Evolutionary conservation across 2,888 invertebrate species (phyloP).

Genomic region (Apamea monoglypha): DNA sequence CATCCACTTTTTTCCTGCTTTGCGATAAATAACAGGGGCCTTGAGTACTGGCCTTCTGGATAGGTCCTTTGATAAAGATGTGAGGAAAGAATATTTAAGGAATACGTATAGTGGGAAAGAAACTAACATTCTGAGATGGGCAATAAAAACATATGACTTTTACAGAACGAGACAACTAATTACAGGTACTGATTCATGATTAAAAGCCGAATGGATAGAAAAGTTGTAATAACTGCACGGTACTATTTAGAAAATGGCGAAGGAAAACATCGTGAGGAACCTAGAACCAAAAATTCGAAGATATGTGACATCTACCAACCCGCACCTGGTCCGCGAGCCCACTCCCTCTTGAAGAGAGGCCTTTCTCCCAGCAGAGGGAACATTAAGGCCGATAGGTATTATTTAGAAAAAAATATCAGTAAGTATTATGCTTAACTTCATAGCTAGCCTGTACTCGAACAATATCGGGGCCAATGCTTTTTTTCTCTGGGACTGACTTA

Average conservation of each 20-base stretch:
- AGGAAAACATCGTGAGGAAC: background rate
- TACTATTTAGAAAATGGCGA: background rate
- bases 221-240: background rate
- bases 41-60: background rate
- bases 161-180: background rate
- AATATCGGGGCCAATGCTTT: background rate
- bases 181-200: background rate
- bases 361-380: background rate
- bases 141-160: background rate
- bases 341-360: too few relatives aligned
- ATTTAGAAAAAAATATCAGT: too few relatives aligned
- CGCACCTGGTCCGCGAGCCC: background rate
- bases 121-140: too few relatives aligned
- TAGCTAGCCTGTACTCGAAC: background rate
- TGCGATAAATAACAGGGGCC: background rate
- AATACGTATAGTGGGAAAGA: too few relatives aligned
- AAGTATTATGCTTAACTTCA: too few relatives aligned
- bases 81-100: background rate
- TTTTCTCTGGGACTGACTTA: background rate
- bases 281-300: too few relatives aligned
- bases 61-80: background rate
- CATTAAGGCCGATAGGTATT: background rate
- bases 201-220: background rate
- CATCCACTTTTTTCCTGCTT: background rate
- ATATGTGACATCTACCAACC: background rate